Evolutionary conservation across 2,888 invertebrate genomes (phyloP).

Genomic region (Electrophaes corylata): DNA sequence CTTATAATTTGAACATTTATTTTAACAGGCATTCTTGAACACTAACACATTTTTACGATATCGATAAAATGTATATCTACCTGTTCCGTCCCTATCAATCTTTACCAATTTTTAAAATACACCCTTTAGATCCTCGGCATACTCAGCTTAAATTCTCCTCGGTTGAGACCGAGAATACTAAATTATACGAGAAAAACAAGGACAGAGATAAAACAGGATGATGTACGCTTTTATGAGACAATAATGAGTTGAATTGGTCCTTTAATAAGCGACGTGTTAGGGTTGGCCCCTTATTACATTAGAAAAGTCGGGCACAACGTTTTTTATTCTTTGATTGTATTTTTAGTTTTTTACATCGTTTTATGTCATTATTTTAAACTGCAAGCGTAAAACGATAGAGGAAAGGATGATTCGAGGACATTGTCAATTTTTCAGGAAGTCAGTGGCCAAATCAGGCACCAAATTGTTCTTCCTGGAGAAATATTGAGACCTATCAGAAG

Average conservation of each 20-base stretch:
- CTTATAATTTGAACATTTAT: too few species aligned
- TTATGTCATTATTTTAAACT: too few species aligned
- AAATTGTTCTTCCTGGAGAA: too few species aligned
- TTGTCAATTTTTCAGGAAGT: too few species aligned
- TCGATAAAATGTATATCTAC: slow-evolving; percentile 5
- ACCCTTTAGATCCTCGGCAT: slow-evolving; percentile 73
- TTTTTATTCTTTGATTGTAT: neutral
- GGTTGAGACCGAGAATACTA: slow-evolving; percentile 42
- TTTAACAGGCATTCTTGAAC: too few species aligned
- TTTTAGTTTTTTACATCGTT: too few species aligned
- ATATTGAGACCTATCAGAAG: too few species aligned
- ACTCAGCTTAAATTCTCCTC: slow-evolving; percentile 47
- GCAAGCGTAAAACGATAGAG: too few species aligned
- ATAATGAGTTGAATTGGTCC: slow-evolving; percentile 82
- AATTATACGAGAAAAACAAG: slow-evolving; percentile 42
- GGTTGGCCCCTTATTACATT: neutral
- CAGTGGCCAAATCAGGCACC: too few species aligned
- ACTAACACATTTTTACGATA: slow-evolving; percentile 1
- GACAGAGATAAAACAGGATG: slow-evolving; percentile 75
- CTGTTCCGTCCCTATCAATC: slow-evolving; percentile 40
- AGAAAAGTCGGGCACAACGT: slow-evolving; percentile 8
- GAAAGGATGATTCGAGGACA: too few species aligned
- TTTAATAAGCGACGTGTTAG: slow-evolving; percentile 39
- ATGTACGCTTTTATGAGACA: slow-evolving; percentile 79
- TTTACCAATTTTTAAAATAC: slow-evolving; percentile 72